A percentile compares a stretch with the other conserved stretches of the same genome.
phyloP scores from a whole-genome alignment of 2,888 invertebrate genomes.

The Tholera decimalis region DNA sequence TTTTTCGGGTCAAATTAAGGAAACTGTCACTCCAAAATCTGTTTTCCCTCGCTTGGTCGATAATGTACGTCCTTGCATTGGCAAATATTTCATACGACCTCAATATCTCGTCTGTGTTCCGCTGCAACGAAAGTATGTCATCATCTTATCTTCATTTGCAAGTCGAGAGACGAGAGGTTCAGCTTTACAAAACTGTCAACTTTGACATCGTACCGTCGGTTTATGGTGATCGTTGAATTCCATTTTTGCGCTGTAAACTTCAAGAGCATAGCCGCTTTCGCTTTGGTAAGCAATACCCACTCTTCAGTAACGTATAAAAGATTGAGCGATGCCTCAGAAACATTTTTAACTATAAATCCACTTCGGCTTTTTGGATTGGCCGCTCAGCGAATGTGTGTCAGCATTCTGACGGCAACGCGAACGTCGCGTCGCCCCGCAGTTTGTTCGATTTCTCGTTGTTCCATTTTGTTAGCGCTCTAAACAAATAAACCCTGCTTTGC shows the following conservation, averaged over 20 bases:
- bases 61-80: slow-evolving; percentile 45
- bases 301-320: slow-evolving; percentile 44
- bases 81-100: slow-evolving; percentile 54
- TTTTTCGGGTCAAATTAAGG: slow-evolving; percentile 46
- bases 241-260: slow-evolving; percentile 31
- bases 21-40: slow-evolving; percentile 47
- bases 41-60: slow-evolving; percentile 43
- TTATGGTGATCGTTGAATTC: slow-evolving; percentile 49
- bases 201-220: slow-evolving; percentile 37
- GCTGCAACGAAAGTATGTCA: slow-evolving; percentile 49
- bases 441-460: slow-evolving; percentile 69
- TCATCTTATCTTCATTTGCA: slow-evolving; percentile 57
- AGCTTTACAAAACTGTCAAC: slow-evolving; percentile 44
- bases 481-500: slow-evolving; percentile 69
- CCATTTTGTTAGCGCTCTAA: slow-evolving; percentile 69
- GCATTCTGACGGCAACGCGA: slow-evolving; percentile 60
- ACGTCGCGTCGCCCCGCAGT: slow-evolving; percentile 63
- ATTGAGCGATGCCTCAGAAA: slow-evolving; percentile 48
- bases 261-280: slow-evolving; percentile 44
- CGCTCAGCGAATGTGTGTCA: slow-evolving; percentile 66
- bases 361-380: slow-evolving; percentile 65
- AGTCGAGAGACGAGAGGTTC: slow-evolving; percentile 51
- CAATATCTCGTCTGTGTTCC: slow-evolving; percentile 38
- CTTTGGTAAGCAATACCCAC: slow-evolving; percentile 42
- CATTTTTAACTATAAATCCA: slow-evolving; percentile 65